Evolutionary conservation across 2,888 invertebrate species (phyloP), one percentile per base, ranked within the genome.

Genomic region (Hydriomena furcata): DNA sequence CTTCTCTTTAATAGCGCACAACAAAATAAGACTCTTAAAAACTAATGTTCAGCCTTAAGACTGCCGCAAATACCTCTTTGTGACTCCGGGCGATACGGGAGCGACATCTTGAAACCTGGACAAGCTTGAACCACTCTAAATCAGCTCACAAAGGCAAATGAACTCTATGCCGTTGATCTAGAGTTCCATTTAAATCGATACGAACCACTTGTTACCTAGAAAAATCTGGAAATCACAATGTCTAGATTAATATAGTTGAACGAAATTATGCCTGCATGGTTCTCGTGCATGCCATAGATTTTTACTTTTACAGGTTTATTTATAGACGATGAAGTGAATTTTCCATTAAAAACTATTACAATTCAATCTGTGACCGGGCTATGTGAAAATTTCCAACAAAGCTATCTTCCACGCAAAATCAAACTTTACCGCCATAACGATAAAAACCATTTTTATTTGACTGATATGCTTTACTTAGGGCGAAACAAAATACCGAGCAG

Each of bases 1-100:
- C 73, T 71, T 70, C 79, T 78, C 77, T 79, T 84, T 84, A 84
- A 86, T 82, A 79, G 84, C 82, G 76, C 84, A 79, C 82, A 85
- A 82, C 86, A 84, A 85, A 88, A 88, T 86, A 89, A 87, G 84
- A 80, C 86, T 84, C 86, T 87, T 88, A 88, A 89, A 89, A 89
- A 89, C 88, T 85, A 89, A 89, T 88, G 89, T 82, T 79, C 84
- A 77, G 84, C 77, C 84, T 85, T 87, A 87, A 88, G 85, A 77
- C 85, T 77, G 76, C 82, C 82, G 81, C 87, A 88, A 89, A 89
- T 88, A 89, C 89, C 88, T 87, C 88, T 89, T 88, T 88, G 89
- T 81, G 82, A 84, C 84, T 87, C 74, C 68, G 65, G 71, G 71
- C 82, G 79, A 75, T 76, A 79, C 79, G 73, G 71, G 72, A 71